A percentile compares a stretch with the other conserved stretches of the same genome.
Conservation (phyloP, 2,797 vertebrate genomes). For the Clarias fuscus region DNA sequence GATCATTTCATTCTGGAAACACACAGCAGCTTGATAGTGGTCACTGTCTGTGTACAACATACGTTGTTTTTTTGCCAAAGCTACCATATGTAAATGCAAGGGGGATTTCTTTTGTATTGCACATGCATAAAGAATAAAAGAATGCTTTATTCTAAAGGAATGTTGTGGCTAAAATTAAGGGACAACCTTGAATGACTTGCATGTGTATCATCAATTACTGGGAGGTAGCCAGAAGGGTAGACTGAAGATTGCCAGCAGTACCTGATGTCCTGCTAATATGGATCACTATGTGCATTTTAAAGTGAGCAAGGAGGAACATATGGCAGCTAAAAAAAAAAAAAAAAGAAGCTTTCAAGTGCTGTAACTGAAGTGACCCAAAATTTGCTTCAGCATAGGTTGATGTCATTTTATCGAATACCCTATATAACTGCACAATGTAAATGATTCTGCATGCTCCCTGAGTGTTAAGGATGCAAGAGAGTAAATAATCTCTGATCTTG, state of each 20-base stretch:
- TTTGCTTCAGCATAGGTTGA: not conserved
- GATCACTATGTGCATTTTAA: not conserved
- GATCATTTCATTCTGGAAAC: not conserved
- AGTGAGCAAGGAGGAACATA: not conserved
- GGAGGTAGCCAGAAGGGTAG: not conserved
- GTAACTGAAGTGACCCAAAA: not conserved
- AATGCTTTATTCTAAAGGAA: not conserved
- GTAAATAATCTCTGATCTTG: no score
- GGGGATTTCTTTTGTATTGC: not conserved
- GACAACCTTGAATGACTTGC: not conserved
- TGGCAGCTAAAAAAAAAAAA: not conserved
- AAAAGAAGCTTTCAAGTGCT: not conserved
- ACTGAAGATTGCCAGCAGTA: not conserved
- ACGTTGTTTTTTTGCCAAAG: not conserved
- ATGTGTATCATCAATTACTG: not conserved
- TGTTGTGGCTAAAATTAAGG: not conserved
- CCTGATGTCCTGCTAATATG: slow-evolving; percentile 7
- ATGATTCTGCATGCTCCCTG: no score
- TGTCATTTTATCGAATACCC: not conserved
- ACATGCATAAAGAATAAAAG: not conserved
- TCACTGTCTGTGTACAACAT: not conserved
- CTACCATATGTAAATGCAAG: not conserved
- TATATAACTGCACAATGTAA: not conserved
- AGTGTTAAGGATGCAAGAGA: no score
- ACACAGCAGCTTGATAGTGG: slow-evolving; percentile 6